Evolutionary conservation across 1,140 invertebrate species (phyloP).

Genomic region (Heliconius congener): DNA sequence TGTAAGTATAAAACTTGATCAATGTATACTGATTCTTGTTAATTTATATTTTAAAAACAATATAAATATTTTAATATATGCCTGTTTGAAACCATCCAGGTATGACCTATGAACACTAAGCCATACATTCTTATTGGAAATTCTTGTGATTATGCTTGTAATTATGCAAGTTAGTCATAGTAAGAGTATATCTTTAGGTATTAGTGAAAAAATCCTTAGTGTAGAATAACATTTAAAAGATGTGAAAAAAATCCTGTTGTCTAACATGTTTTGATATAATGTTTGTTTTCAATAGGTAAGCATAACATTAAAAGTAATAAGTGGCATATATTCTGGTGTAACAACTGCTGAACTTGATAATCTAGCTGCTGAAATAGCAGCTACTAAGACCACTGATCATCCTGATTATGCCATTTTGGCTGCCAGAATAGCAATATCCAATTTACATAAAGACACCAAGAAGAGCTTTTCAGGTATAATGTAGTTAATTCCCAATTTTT

Average conservation of each 20-base stretch:
- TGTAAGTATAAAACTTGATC: constrained; percentile 81
- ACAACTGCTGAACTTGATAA: constrained; percentile 98
- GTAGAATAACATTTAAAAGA: too few species aligned
- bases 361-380: constrained; percentile 97
- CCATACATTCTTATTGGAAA: too few species aligned
- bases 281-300: constrained; percentile 82
- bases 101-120: too few species aligned
- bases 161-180: too few species aligned
- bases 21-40: too few species aligned
- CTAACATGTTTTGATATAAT: background rate
- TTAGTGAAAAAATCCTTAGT: too few species aligned
- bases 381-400: constrained; percentile 97
- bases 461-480: constrained; percentile 91
- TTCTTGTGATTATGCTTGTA: too few species aligned
- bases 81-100: too few species aligned
- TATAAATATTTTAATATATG: too few species aligned
- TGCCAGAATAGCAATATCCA: constrained; percentile 97
- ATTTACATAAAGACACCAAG: constrained; percentile 98
- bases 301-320: constrained; percentile 94
- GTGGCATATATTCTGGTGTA: constrained; percentile 96
- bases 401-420: constrained; percentile 98
- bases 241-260: too few species aligned
- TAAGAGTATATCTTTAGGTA: too few species aligned
- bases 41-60: too few species aligned
- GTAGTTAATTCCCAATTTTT: background rate